Evolutionary conservation across 1,140 invertebrate genomes (phyloP), one percentile per base, ranked within the genome.

Genomic region (Drosophila subobscura): DNA sequence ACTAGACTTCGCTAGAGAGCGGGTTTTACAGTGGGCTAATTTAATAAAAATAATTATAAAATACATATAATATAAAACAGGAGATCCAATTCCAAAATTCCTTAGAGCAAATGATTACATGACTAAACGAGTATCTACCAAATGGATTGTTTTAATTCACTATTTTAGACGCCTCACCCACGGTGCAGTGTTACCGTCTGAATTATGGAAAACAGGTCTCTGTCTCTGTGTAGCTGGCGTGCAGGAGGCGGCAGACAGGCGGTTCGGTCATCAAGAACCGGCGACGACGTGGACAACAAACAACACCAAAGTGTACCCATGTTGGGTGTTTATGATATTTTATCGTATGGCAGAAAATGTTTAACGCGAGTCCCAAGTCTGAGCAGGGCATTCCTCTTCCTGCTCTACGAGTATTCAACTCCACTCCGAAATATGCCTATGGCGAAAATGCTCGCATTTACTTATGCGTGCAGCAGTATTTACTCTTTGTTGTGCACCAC

Each of bases 131-230:
- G 16, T 20, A 20, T 20, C 16, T 20, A 1, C 16, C 16, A 20
- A 20, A 20, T 20, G 16, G 16, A 20, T 20, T 20, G 16, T 20
- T 20, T 20, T 20, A 20, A 20, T 20, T 3, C n/a, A 4, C 45
- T 10, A 46, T 29, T 49, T 49, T 27, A 25, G 10, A 22, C 29
- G 4, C 7, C 3, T 45, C 16, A 16, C 23, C 67, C 70, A 72
- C 70, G 59, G 77, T 84, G 79, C 80, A 53, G 59, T 77, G 78
- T 56, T 52, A 12, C 10, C 33, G 77, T 49, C 70, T 74, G 68
- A 77, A 54, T 81, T 85, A 86, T 86, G 77, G 81, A 85, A 86
- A 85, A 85, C 81, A 85, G 81, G 81, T 85, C 77, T 83, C 33
- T 37, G 33, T 53, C 40, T 27, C 52, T 68, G 58, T 25, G 58